A percentile compares a stretch with the other conserved stretches of the same genome.
phyloP scores from a whole-genome alignment of 1,140 invertebrate genomes.

The Aphis gossypii region DNA sequence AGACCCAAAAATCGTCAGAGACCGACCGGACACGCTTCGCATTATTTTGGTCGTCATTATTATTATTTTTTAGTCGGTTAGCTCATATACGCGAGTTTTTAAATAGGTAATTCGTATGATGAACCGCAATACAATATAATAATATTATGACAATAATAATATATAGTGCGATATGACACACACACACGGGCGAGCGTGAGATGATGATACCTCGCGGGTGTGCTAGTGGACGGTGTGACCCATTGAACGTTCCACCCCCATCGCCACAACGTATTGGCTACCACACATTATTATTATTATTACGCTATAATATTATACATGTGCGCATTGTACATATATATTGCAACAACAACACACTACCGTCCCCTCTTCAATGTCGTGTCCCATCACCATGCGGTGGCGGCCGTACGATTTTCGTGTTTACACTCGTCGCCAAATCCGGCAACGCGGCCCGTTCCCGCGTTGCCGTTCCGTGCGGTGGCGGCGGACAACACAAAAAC shows the following conservation, averaged over 20 bases:
- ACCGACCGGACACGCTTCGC: background rate
- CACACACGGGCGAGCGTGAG: background rate
- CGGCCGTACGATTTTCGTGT: background rate
- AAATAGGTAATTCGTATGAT: background rate
- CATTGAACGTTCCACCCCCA: background rate
- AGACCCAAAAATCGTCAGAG: background rate
- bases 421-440: background rate
- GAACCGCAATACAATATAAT: background rate
- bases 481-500: conserved; percentile 29
- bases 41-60: background rate
- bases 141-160: too few species aligned
- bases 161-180: background rate
- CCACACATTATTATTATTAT: background rate
- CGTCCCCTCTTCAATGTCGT: background rate
- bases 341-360: background rate
- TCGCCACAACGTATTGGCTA: background rate
- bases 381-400: background rate
- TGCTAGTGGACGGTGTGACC: background rate
- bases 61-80: background rate
- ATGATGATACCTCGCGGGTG: background rate
- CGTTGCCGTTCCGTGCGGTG: background rate
- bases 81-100: background rate
- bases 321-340: background rate
- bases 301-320: background rate
- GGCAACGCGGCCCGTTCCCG: conserved; percentile 20